Percentiles rank a stretch among this genome's conserved stretches.
phyloP scores from a whole-genome alignment of 2,797 vertebrate genomes.

The Amniataba percoides region DNA sequence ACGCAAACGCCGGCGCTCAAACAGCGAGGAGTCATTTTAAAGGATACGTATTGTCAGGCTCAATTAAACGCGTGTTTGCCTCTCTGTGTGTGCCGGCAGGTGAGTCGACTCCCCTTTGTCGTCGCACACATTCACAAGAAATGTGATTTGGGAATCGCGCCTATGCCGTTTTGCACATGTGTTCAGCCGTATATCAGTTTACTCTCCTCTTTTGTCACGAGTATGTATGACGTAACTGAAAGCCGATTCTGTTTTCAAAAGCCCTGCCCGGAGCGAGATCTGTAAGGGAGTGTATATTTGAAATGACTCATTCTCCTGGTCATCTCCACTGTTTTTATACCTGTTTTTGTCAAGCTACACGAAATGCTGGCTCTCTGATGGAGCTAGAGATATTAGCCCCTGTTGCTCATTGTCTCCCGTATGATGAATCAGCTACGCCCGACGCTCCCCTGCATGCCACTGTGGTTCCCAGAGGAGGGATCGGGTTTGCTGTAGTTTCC shows the following conservation, averaged over 20 bases:
- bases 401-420: slow-evolving; percentile 23
- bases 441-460: not conserved
- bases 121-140: slow-evolving; percentile 5
- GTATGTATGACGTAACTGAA: slow-evolving; percentile 24
- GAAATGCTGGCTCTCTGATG: slow-evolving; percentile 13
- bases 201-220: slow-evolving; percentile 21
- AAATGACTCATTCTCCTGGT: slow-evolving; percentile 49
- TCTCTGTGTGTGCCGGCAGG: not conserved
- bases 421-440: slow-evolving; percentile 16
- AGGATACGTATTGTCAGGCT: not conserved
- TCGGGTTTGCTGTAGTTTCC: slow-evolving; percentile 57
- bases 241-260: slow-evolving; percentile 47
- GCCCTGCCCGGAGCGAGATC: slow-evolving; percentile 40
- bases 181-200: slow-evolving; percentile 5
- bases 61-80: not conserved
- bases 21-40: not conserved
- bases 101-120: not conserved
- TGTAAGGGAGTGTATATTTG: slow-evolving; percentile 47
- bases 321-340: slow-evolving; percentile 10
- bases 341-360: not conserved
- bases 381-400: slow-evolving; percentile 13
- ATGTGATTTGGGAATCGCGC: not conserved
- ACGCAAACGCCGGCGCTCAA: not conserved
- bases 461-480: slow-evolving; percentile 34
- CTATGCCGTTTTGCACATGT: not conserved